A percentile compares a stretch with the other conserved stretches of the same genome.
Conservation (phyloP, 2,113 vertebrate species). For the Petrocephalus microphthalmus region DNA sequence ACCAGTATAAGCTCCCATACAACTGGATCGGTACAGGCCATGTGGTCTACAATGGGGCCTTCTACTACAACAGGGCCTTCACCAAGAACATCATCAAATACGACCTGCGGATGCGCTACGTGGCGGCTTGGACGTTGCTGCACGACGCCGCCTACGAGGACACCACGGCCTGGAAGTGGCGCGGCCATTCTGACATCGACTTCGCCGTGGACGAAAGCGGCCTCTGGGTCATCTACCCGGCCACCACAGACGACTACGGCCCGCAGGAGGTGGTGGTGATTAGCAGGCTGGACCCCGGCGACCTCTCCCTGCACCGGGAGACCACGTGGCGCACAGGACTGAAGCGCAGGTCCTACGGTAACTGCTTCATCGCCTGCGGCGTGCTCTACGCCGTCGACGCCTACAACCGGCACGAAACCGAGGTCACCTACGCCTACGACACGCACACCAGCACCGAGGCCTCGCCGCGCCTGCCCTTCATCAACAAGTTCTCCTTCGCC, state of each 20-base stretch:
- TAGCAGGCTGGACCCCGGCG: constrained; percentile 80
- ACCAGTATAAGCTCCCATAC: constrained; percentile 93
- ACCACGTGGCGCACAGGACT: constrained; percentile 87
- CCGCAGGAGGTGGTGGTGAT: constrained; percentile 78
- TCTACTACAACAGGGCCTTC: constrained; percentile 97
- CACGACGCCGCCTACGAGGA: constrained; percentile 86
- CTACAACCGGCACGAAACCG: constrained; percentile 79
- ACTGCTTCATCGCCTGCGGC: constrained; percentile 94
- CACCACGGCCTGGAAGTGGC: constrained; percentile 93
- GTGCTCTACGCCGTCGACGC: constrained; percentile 85
- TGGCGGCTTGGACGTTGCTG: constrained; percentile 83
- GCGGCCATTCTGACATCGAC: constrained; percentile 92
- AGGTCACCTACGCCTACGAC: constrained; percentile 86
- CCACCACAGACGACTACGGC: constrained; percentile 69
- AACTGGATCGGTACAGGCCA: constrained; percentile 98
- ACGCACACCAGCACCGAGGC: constrained; percentile 87
- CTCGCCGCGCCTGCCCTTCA: constrained; percentile 75
- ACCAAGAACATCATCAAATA: constrained; percentile 98
- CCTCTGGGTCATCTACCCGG: constrained; percentile 93
- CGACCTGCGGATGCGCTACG: constrained; percentile 80
- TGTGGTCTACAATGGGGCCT: constrained; percentile 85
- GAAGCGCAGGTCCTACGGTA: constrained; percentile 80
- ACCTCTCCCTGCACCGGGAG: constrained; percentile 81
- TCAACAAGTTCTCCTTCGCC: constrained; percentile 78
- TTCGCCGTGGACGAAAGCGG: constrained; percentile 92